Conservation (phyloP, 2,797 vertebrate genomes). For the Sebastiscus tertius region DNA sequence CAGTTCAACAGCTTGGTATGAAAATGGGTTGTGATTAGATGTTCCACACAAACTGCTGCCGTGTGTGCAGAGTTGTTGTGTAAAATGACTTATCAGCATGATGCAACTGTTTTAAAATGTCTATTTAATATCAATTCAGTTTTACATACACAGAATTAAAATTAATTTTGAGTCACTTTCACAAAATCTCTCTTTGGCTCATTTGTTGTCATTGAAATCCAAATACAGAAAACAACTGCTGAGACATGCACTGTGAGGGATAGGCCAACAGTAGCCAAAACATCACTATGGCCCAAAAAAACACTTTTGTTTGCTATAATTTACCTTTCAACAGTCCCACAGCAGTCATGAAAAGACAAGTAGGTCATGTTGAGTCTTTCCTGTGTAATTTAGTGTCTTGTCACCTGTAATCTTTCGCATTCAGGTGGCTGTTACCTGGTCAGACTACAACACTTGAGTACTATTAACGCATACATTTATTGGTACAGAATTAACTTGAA, state of each 20-base stretch:
- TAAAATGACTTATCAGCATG: neutral
- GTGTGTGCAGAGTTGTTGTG: neutral
- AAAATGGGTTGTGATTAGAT: conserved; percentile 44
- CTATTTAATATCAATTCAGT: conserved; percentile 30
- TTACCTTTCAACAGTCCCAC: neutral
- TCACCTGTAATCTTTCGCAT: neutral
- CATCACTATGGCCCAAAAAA: neutral
- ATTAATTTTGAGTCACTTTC: neutral
- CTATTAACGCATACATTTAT: neutral
- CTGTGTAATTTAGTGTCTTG: neutral
- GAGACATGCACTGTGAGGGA: neutral
- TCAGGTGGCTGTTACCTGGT: neutral
- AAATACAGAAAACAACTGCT: neutral
- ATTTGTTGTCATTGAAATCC: neutral
- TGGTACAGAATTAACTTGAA: neutral
- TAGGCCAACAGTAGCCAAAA: neutral
- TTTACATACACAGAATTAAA: conserved; percentile 13
- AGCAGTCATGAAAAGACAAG: neutral
- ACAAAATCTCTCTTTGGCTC: neutral
- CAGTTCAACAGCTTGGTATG: conserved; percentile 41
- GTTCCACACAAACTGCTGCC: conserved; percentile 17
- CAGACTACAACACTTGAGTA: neutral
- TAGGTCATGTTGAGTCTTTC: neutral
- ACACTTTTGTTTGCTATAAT: neutral
- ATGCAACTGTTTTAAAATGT: neutral